Conservation (phyloP, 1,140 invertebrate species). For the Papilio polytes region DNA sequence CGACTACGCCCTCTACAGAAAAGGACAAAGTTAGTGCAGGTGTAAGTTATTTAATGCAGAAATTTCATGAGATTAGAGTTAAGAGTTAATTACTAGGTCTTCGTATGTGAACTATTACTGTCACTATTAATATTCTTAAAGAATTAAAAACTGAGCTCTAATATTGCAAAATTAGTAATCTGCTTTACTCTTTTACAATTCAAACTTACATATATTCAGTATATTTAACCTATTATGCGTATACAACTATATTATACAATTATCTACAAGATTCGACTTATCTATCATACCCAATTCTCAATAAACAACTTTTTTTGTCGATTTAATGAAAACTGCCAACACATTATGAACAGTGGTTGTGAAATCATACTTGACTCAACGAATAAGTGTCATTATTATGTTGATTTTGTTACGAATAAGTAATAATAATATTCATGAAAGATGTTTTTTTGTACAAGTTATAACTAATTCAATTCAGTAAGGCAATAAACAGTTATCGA, state of each 20-base stretch:
- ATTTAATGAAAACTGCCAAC: constrained; percentile 24
- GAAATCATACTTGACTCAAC: constrained; percentile 33
- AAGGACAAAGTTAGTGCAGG: constrained; percentile 87
- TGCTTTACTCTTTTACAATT: constrained; percentile 19
- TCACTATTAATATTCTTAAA: constrained; percentile 21
- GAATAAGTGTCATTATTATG: constrained; percentile 18
- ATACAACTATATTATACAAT: constrained; percentile 4
- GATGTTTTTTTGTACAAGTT: constrained; percentile 43
- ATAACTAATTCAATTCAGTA: constrained; percentile 56
- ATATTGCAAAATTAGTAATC: constrained; percentile 11
- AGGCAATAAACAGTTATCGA: constrained; percentile 71
- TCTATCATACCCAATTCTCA: neutral
- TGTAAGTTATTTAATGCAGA: constrained; percentile 85
- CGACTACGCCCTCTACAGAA: constrained; percentile 86
- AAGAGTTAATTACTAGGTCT: constrained; percentile 79
- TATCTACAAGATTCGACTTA: neutral
- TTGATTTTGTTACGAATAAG: neutral
- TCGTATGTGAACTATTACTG: neutral
- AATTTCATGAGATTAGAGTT: constrained; percentile 86
- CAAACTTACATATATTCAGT: neutral
- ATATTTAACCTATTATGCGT: constrained; percentile 8
- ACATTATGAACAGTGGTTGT: constrained; percentile 34
- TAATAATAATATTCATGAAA: neutral
- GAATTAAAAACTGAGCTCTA: constrained; percentile 27
- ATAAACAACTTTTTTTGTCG: neutral